Evolutionary conservation across 1,140 invertebrate genomes (phyloP).

Genomic region (Cotesia chilonis): DNA sequence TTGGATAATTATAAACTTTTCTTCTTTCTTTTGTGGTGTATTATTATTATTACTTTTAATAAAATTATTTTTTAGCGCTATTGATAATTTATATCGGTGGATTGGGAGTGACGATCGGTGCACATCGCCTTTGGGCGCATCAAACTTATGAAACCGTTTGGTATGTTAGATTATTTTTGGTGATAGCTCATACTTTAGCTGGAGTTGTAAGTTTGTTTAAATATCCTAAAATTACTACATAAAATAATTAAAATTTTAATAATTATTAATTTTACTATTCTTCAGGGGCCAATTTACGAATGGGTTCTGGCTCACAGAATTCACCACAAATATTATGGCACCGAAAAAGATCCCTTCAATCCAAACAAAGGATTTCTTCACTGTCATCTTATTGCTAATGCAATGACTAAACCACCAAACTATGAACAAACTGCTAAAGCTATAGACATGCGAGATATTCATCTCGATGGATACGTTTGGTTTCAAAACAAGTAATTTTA

Average conservation of each 20-base stretch:
- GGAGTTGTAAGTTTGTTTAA: conserved; percentile 75
- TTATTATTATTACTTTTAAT: background rate
- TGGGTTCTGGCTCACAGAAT: conserved; percentile 86
- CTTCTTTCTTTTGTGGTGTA: conserved; percentile 70
- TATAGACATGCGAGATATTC: conserved; percentile 88
- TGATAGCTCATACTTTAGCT: conserved; percentile 81
- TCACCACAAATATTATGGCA: conserved; percentile 89
- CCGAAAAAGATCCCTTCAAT: conserved; percentile 91
- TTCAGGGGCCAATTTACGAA: conserved; percentile 78
- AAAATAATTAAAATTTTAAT: background rate
- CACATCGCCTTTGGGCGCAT: conserved; percentile 93
- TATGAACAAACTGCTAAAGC: conserved; percentile 74
- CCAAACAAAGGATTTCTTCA: conserved; percentile 86
- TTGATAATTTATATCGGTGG: conserved; percentile 69
- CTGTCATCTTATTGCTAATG: conserved; percentile 78
- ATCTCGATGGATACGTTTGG: conserved; percentile 83
- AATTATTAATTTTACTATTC: conserved; percentile 39
- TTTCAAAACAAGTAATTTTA: conserved; percentile 78
- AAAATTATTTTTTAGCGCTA: conserved; percentile 64
- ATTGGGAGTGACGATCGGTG: conserved; percentile 83
- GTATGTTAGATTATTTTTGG: conserved; percentile 77
- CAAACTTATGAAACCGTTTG: conserved; percentile 78
- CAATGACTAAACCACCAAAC: conserved; percentile 75
- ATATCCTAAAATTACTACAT: too few relatives aligned
- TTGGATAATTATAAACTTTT: conserved; percentile 43